phyloP scores from a whole-genome alignment of 2,888 invertebrate genomes.

The Thereva unica region DNA sequence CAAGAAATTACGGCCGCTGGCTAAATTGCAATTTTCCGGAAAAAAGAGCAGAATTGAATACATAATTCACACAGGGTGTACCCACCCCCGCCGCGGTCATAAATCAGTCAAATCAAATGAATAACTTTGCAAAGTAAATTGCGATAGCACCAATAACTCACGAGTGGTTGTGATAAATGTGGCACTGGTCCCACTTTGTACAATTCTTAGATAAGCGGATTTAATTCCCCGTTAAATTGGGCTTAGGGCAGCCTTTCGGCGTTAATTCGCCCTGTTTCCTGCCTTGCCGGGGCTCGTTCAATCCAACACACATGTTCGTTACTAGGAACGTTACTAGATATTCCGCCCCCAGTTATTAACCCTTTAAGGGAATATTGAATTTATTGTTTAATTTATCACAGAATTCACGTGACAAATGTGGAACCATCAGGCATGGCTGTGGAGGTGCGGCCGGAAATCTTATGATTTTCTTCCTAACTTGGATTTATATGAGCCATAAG shows the following conservation, averaged over 20 bases:
- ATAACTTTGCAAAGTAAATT: conserved; percentile 22
- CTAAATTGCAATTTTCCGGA: conserved; percentile 11
- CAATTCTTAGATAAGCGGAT: conserved; percentile 21
- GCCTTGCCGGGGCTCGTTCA: not conserved
- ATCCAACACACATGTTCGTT: conserved; percentile 6
- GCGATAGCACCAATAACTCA: conserved; percentile 27
- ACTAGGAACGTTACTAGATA: no score
- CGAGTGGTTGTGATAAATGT: conserved; percentile 15
- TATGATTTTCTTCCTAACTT: no score
- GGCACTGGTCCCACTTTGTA: conserved; percentile 6
- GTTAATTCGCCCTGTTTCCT: no score
- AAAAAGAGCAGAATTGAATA: conserved; percentile 8
- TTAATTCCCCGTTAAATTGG: conserved; percentile 23
- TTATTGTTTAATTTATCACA: no score
- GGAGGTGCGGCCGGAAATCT: no score
- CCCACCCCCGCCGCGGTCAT: not conserved
- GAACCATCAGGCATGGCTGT: no score
- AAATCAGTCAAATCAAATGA: conserved; percentile 31
- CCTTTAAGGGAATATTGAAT: no score
- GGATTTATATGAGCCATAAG: no score
- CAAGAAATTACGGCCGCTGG: no score
- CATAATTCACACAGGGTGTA: conserved; percentile 9
- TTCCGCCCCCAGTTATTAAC: no score
- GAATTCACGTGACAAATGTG: no score
- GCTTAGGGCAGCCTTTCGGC: not conserved